A percentile compares a stretch with the other conserved stretches of the same genome.
Evolutionary conservation across 2,888 invertebrate species (phyloP).

Genomic region (Atherix ibis): DNA sequence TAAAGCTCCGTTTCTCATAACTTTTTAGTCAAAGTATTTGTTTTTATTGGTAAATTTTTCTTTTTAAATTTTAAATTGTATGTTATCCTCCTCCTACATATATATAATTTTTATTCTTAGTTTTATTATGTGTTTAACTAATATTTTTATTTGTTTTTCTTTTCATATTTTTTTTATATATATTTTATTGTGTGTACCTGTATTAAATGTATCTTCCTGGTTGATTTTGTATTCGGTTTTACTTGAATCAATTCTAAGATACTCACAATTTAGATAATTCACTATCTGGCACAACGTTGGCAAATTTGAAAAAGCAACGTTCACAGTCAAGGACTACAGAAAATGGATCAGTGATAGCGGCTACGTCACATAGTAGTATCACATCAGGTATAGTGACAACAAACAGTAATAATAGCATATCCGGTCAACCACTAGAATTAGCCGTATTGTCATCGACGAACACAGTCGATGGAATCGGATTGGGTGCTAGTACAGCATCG

Average conservation of each 20-base stretch:
- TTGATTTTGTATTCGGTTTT: slow-evolving; percentile 3
- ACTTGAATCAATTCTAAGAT: slow-evolving; percentile 11
- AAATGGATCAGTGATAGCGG: slow-evolving; percentile 34
- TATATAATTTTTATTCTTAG: too few species aligned
- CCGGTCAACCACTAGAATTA: slow-evolving; percentile 22
- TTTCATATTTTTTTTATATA: too few species aligned
- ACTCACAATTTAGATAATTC: slow-evolving; percentile 19
- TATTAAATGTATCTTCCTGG: too few species aligned
- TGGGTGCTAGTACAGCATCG: slow-evolving; percentile 25
- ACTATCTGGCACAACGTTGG: slow-evolving; percentile 45
- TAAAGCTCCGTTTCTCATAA: too few species aligned
- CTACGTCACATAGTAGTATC: slow-evolving; percentile 16
- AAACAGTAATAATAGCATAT: slow-evolving; percentile 29
- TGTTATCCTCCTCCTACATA: too few species aligned
- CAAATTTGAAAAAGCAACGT: slow-evolving; percentile 86
- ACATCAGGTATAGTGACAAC: slow-evolving; percentile 28
- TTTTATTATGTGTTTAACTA: too few species aligned
- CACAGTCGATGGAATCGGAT: slow-evolving; percentile 14
- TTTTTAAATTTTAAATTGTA: too few species aligned
- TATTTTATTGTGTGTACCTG: too few species aligned
- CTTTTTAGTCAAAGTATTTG: too few species aligned
- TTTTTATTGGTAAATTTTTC: too few species aligned
- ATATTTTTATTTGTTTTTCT: too few species aligned
- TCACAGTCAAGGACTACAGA: slow-evolving; percentile 53
- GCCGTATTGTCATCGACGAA: too few species aligned